Evolutionary conservation across 1,140 invertebrate species (phyloP).

Genomic region (Himalopsyche phryganea): DNA sequence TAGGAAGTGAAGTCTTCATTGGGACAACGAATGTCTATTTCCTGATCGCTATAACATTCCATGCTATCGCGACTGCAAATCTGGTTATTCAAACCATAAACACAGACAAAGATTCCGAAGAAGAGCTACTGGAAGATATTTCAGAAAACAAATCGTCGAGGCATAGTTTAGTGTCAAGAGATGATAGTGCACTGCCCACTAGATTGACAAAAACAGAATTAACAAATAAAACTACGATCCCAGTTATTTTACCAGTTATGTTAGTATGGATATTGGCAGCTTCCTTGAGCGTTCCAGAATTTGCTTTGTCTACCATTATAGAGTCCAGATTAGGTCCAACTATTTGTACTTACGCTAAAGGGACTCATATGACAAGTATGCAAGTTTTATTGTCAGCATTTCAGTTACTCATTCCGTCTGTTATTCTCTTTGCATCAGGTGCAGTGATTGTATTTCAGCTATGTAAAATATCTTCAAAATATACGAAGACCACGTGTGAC

Average conservation of each 20-base stretch:
- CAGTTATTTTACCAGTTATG: conserved; percentile 48
- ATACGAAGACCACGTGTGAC: conserved; percentile 37
- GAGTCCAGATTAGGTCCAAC: conserved; percentile 37
- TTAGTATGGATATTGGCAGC: conserved; percentile 54
- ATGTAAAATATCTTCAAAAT: conserved; percentile 34
- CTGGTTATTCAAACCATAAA: conserved; percentile 42
- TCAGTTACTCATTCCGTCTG: conserved; percentile 43
- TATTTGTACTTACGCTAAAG: conserved; percentile 43
- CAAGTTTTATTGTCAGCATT: conserved; percentile 45
- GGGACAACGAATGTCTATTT: conserved; percentile 53
- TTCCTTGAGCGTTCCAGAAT: conserved; percentile 55
- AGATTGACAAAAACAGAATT: conserved; percentile 51
- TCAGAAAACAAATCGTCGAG: conserved; percentile 42
- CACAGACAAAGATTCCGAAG: conserved; percentile 46
- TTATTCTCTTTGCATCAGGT: conserved; percentile 38
- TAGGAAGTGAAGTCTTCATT: conserved; percentile 50
- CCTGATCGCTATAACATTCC: conserved; percentile 51
- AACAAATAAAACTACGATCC: conserved; percentile 41
- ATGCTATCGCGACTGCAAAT: conserved; percentile 53
- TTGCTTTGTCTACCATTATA: conserved; percentile 44
- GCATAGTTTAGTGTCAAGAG: conserved; percentile 48
- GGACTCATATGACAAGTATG: conserved; percentile 44
- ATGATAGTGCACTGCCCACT: conserved; percentile 43
- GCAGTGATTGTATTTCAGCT: conserved; percentile 41
- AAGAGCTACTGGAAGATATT: conserved; percentile 42